Conservation (phyloP, 1,140 invertebrate species). For the Wasmannia auropunctata region DNA sequence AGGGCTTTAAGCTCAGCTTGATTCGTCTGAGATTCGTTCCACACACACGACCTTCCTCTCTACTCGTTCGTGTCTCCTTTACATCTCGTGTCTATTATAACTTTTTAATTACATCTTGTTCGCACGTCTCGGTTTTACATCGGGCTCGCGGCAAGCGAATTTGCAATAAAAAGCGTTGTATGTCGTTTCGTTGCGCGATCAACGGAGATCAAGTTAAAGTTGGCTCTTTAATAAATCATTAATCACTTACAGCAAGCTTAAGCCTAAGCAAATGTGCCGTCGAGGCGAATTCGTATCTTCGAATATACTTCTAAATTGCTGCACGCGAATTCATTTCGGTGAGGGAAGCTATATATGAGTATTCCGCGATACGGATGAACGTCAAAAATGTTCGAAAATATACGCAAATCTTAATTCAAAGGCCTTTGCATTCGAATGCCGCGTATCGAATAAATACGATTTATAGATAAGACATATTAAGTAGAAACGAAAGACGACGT, state of each 20-base stretch:
- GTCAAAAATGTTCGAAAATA: background rate
- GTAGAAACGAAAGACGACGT: background rate
- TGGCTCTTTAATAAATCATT: constrained; percentile 55
- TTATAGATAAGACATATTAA: too few relatives aligned
- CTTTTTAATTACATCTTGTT: constrained; percentile 22
- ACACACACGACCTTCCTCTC: background rate
- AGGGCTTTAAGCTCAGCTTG: background rate
- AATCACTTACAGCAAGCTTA: constrained; percentile 65
- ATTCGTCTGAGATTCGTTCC: constrained; percentile 16
- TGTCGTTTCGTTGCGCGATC: constrained; percentile 13
- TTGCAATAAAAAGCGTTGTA: constrained; percentile 29
- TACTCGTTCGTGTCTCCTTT: background rate
- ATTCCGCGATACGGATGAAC: background rate
- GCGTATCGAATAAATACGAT: background rate
- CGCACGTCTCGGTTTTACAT: constrained; percentile 24
- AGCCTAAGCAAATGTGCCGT: constrained; percentile 62
- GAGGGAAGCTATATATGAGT: background rate
- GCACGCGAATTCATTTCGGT: background rate
- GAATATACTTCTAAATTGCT: background rate
- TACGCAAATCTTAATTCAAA: constrained; percentile 8
- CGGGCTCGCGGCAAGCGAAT: constrained; percentile 38
- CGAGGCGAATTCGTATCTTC: constrained; percentile 31
- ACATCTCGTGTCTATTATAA: constrained; percentile 9
- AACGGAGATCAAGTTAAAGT: constrained; percentile 44
- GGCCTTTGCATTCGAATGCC: background rate